phyloP scores from a whole-genome alignment of 2,888 invertebrate genomes.

The Cantharis lateralis region DNA sequence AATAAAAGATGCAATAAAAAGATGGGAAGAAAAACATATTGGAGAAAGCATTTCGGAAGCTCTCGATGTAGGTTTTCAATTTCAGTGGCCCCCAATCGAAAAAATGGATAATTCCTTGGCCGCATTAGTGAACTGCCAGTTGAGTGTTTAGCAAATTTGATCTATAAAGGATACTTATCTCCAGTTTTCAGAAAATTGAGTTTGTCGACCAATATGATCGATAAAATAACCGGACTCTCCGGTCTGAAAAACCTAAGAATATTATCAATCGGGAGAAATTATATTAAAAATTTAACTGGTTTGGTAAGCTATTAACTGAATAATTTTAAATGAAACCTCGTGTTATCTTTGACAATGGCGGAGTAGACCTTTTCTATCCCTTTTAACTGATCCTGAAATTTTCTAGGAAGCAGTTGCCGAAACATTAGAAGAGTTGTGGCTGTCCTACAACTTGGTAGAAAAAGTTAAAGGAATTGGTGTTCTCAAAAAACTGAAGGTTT shows the following conservation, averaged over 20 bases:
- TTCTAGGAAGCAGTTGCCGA: conserved; percentile 86
- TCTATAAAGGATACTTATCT: background rate
- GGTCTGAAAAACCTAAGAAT: conserved; percentile 82
- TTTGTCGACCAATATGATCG: conserved; percentile 92
- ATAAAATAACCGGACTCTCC: conserved; percentile 84
- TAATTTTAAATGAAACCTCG: too few species aligned
- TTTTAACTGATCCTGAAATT: too few species aligned
- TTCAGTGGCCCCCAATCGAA: conserved; percentile 92
- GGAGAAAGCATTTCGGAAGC: conserved; percentile 71
- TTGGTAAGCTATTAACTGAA: conserved; percentile 60
- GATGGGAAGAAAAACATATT: conserved; percentile 82
- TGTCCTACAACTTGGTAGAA: conserved; percentile 92
- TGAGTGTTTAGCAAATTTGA: conserved; percentile 40
- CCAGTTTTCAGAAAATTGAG: conserved; percentile 74
- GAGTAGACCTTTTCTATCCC: too few species aligned
- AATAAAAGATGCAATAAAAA: conserved; percentile 85
- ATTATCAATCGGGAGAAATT: conserved; percentile 85
- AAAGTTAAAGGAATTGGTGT: conserved; percentile 86
- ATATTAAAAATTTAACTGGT: conserved; percentile 87
- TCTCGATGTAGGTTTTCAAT: conserved; percentile 78
- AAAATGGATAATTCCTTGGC: conserved; percentile 90
- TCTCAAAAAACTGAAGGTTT: conserved; percentile 78
- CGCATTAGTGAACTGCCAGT: conserved; percentile 78
- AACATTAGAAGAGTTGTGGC: conserved; percentile 89
- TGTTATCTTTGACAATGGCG: too few species aligned